Percentiles rank a stretch among this genome's conserved stretches.
These are phyloP conservation scores for Synanthedon formicaeformis DNA, from an alignment of 2,888 invertebrate species.

Conservation along the genomic window DNA sequence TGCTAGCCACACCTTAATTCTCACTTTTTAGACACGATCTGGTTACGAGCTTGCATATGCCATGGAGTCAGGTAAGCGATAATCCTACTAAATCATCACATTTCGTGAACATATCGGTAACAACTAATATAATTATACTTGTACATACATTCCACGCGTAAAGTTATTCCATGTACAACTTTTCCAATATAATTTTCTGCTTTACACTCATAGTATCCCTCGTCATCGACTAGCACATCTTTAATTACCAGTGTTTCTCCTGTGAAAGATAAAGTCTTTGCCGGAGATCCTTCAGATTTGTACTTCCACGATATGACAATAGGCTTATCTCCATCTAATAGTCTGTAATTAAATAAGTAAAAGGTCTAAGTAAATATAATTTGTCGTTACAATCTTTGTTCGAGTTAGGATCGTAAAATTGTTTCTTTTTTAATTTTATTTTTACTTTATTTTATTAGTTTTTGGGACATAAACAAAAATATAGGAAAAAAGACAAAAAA, in stretches of 20 bases:
- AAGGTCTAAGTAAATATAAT: background rate
- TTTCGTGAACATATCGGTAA: too few relatives aligned
- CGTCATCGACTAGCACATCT: background rate
- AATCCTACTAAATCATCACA: background rate
- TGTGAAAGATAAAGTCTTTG: background rate
- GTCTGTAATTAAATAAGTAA: background rate
- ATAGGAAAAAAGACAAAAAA: too few relatives aligned
- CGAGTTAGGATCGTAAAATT: too few relatives aligned
- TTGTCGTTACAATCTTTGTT: too few relatives aligned
- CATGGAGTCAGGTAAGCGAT: too few relatives aligned
- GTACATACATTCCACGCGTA: conserved; percentile 1
- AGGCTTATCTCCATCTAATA: background rate
- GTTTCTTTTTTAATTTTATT: too few relatives aligned
- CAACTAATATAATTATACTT: too few relatives aligned
- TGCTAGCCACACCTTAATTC: too few relatives aligned
- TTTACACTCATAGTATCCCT: conserved; percentile 4
- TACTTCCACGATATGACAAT: background rate
- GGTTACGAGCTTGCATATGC: too few relatives aligned
- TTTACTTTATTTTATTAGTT: too few relatives aligned
- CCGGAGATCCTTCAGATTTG: background rate
- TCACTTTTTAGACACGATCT: too few relatives aligned
- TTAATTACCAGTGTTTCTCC: background rate
- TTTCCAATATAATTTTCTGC: conserved; percentile 1
- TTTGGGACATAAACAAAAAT: too few relatives aligned
- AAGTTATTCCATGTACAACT: conserved; percentile 2